Percentiles rank a stretch among this genome's conserved stretches.
These are phyloP conservation scores for Cactoblastis cactorum DNA, from an alignment of 2,888 invertebrate genomes.

Conservation along the genomic window DNA sequence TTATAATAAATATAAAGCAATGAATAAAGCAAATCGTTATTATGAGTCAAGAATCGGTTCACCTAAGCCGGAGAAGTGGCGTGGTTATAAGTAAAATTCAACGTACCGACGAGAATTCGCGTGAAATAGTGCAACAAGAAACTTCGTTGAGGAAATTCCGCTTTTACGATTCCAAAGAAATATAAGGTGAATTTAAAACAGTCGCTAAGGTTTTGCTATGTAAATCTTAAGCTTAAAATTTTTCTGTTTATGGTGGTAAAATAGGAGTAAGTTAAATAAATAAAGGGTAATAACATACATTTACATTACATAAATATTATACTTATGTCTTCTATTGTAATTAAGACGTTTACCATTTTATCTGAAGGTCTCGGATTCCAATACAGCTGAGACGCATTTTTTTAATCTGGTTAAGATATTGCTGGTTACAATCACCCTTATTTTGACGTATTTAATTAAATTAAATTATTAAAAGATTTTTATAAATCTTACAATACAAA, in stretches of 20 bases:
- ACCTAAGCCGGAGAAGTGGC: constrained; percentile 14
- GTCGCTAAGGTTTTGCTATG: neutral
- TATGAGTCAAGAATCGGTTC: constrained; percentile 20
- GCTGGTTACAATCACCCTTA: too few relatives aligned
- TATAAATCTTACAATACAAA: too few relatives aligned
- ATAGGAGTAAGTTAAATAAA: neutral
- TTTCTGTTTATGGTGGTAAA: neutral
- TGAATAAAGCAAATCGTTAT: constrained; percentile 16
- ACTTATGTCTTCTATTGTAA: too few relatives aligned
- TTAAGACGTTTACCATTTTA: too few relatives aligned
- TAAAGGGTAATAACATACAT: neutral
- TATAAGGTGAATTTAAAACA: constrained; percentile 6
- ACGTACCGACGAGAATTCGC: neutral
- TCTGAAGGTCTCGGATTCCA: too few relatives aligned
- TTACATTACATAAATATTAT: too few relatives aligned
- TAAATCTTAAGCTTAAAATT: neutral
- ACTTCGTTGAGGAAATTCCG: constrained; percentile 1
- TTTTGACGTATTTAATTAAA: too few relatives aligned
- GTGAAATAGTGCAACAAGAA: constrained; percentile 8
- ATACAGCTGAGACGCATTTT: too few relatives aligned
- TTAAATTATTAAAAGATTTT: too few relatives aligned
- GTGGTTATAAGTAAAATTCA: constrained; percentile 21
- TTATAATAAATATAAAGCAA: too few relatives aligned
- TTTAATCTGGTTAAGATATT: too few relatives aligned
- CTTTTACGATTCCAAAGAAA: constrained; percentile 6